These are phyloP conservation scores for Drosophila lutescens DNA, from an alignment of 2,888 invertebrate species.

Conservation along the genomic window DNA sequence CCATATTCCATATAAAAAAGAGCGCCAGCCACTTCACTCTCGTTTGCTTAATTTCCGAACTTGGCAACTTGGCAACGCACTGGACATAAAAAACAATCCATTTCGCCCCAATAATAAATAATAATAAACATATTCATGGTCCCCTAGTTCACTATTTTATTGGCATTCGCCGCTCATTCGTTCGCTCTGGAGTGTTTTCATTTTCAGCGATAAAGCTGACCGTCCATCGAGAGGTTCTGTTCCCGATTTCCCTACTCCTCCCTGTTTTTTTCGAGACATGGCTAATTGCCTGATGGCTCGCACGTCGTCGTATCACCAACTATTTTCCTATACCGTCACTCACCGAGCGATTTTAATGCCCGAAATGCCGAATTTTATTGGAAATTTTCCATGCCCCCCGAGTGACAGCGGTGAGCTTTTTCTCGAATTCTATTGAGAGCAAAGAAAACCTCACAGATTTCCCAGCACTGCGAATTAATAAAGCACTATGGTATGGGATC, in stretches of 20 bases:
- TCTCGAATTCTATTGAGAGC: not conserved
- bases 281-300: constrained; percentile 54
- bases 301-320: constrained; percentile 41
- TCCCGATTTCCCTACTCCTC: constrained; percentile 18
- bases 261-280: constrained; percentile 29
- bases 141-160: constrained; percentile 52
- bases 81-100: constrained; percentile 40
- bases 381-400: constrained; percentile 26
- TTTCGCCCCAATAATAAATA: constrained; percentile 68
- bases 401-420: not conserved
- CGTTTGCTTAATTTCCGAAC: constrained; percentile 31
- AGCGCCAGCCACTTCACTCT: constrained; percentile 38
- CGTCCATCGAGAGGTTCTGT: constrained; percentile 29
- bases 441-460: constrained; percentile 9
- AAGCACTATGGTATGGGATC: constrained; percentile 13
- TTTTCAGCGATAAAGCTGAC: constrained; percentile 44
- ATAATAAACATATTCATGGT: constrained; percentile 68
- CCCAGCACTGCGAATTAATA: constrained; percentile 10
- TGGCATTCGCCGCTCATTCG: constrained; percentile 50
- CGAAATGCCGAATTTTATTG: constrained; percentile 27
- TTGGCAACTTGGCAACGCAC: constrained; percentile 60
- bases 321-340: constrained; percentile 14
- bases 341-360: constrained; percentile 22
- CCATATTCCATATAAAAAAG: constrained; percentile 52
- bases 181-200: constrained; percentile 25